Evolutionary conservation across 2,113 vertebrate genomes (phyloP).

Genomic region (Caretta caretta): DNA sequence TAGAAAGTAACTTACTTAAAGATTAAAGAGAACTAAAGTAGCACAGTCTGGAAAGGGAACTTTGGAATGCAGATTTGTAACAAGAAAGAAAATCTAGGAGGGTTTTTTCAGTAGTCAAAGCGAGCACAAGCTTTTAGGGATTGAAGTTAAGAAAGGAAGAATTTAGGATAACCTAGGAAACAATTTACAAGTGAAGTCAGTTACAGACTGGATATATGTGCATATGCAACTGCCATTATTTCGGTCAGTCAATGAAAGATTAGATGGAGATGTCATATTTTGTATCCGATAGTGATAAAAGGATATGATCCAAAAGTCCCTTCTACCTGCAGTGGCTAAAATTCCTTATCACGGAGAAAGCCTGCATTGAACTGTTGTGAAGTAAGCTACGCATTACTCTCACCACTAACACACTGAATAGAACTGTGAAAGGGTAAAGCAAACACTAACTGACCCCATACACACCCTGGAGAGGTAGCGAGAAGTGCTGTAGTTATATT

Average conservation of each 20-base stretch:
- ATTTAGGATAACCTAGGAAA: background rate
- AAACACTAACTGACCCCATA: too few species aligned
- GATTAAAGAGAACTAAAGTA: background rate
- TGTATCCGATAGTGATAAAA: background rate
- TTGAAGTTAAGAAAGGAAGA: background rate
- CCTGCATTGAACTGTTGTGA: background rate
- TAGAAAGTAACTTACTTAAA: background rate
- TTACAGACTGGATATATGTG: rapidly evolving
- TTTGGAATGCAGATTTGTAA: background rate
- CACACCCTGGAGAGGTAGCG: background rate
- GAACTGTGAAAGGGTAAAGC: too few species aligned
- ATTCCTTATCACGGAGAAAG: background rate
- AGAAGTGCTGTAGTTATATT: background rate
- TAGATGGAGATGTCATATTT: background rate
- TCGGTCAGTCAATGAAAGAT: background rate
- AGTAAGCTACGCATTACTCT: background rate
- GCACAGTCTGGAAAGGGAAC: background rate
- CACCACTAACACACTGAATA: background rate
- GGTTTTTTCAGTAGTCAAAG: background rate
- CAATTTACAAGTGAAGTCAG: background rate
- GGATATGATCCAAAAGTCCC: background rate
- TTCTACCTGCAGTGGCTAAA: background rate
- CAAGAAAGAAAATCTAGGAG: background rate
- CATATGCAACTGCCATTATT: background rate
- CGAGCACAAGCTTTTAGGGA: background rate